Percentiles rank a stretch among this genome's conserved stretches.
Conservation (phyloP, 2,797 vertebrate species). For the Leucoraja ocellata region DNA sequence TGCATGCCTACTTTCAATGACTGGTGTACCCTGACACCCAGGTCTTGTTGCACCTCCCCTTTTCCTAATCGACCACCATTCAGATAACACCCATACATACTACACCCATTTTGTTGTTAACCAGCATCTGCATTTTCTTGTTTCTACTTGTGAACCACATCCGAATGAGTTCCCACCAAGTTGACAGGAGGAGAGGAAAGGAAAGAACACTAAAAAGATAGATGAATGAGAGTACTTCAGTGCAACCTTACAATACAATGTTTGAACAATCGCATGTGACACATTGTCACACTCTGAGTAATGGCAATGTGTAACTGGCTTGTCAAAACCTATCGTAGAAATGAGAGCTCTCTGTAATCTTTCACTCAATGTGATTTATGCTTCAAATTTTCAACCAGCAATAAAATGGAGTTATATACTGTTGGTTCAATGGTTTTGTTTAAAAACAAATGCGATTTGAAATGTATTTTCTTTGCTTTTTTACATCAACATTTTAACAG, state of each 20-base stretch:
- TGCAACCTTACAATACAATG: neutral
- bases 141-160: no score
- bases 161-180: neutral
- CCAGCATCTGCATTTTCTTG: no score
- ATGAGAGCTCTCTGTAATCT: neutral
- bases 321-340: neutral
- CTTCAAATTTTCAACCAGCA: neutral
- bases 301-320: neutral
- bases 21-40: no score
- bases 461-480: neutral
- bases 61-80: no score
- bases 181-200: neutral
- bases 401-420: neutral
- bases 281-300: neutral
- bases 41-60: no score
- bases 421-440: neutral
- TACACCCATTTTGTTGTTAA: no score
- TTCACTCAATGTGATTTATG: neutral
- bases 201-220: neutral
- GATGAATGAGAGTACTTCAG: neutral
- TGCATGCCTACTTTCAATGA: no score
- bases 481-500: neutral
- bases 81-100: neutral
- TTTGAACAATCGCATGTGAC: slow-evolving; percentile 6
- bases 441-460: neutral